Conservation (phyloP, 2,888 invertebrate species). For the Allophyes oxyacanthae region DNA sequence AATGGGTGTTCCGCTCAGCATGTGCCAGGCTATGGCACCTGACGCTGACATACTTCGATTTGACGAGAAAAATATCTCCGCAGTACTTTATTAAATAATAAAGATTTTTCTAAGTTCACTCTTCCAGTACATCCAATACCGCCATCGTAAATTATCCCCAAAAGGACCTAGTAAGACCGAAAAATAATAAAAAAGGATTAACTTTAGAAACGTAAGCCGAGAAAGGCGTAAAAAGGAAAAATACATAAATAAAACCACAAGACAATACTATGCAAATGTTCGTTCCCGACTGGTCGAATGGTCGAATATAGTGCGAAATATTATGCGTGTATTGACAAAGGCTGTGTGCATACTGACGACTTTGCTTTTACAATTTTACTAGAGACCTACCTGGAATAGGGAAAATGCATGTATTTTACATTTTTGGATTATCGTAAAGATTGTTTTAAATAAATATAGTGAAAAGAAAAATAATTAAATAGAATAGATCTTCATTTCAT, state of each 20-base stretch:
- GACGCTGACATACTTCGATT: too few relatives aligned
- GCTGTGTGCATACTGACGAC: conserved; percentile 14
- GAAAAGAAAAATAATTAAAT: too few relatives aligned
- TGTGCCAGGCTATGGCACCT: too few relatives aligned
- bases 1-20: too few relatives aligned
- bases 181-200: conserved; percentile 55
- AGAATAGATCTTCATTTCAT: too few relatives aligned
- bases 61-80: too few relatives aligned
- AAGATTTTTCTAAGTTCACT: neutral
- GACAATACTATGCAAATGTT: conserved; percentile 65
- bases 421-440: too few relatives aligned
- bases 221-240: conserved; percentile 49
- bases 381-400: too few relatives aligned
- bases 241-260: conserved; percentile 52
- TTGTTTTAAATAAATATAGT: too few relatives aligned
- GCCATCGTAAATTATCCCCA: conserved; percentile 36
- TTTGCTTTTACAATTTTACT: neutral
- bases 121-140: conserved; percentile 17
- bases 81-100: too few relatives aligned
- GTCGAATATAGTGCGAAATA: conserved; percentile 59
- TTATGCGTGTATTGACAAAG: conserved; percentile 53
- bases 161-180: conserved; percentile 34
- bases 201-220: conserved; percentile 54
- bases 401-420: too few relatives aligned
- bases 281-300: conserved; percentile 42